Percentiles rank a stretch among this genome's conserved stretches.
phyloP scores from a whole-genome alignment of 2,888 invertebrate species.

The Tenthredo amoena region DNA sequence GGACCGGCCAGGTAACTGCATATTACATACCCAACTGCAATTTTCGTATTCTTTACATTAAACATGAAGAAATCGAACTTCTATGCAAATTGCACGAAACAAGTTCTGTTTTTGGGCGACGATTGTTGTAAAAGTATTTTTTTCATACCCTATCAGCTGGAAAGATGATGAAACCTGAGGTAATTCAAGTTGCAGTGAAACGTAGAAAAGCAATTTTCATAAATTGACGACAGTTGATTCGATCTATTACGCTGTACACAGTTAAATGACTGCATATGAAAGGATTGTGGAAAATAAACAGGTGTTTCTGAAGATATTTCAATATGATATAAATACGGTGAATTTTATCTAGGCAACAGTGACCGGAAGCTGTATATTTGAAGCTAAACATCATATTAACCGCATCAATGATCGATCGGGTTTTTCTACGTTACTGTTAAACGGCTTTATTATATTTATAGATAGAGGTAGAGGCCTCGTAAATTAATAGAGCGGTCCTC shows the following conservation, averaged over 20 bases:
- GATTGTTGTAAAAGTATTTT: neutral
- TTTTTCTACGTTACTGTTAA: constrained; percentile 24
- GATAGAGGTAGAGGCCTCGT: constrained; percentile 49
- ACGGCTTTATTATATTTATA: constrained; percentile 33
- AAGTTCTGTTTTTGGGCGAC: neutral
- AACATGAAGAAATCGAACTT: neutral
- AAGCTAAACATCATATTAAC: neutral
- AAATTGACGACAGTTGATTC: neutral
- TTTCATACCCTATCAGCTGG: neutral
- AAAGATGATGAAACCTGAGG: neutral
- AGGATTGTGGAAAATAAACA: neutral
- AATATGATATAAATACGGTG: neutral
- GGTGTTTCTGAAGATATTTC: neutral
- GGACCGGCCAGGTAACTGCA: neutral
- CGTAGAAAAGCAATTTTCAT: neutral
- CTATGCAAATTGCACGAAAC: neutral
- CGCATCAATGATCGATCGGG: constrained; percentile 11
- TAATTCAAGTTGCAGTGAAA: neutral
- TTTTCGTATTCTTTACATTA: neutral
- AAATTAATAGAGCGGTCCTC: constrained; percentile 60
- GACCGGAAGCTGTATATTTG: constrained; percentile 16
- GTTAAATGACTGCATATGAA: neutral
- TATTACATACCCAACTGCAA: neutral
- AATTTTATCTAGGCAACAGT: neutral
- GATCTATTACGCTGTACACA: neutral